Conservation (phyloP, 2,888 invertebrate genomes). For the Phyllotreta cruciferae region DNA sequence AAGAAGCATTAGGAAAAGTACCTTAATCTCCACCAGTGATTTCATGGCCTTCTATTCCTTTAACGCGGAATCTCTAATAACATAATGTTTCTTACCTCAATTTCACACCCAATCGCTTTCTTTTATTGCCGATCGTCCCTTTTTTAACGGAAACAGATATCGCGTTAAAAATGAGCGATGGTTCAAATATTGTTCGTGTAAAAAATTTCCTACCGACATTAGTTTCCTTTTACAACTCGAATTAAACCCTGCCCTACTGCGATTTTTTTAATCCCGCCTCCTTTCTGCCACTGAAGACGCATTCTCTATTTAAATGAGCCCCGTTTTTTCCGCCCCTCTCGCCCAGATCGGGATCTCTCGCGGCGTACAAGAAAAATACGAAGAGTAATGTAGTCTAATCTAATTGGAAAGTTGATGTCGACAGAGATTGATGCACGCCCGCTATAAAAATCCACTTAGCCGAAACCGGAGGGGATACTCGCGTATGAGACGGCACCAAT, state of each 20-base stretch:
- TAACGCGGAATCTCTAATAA: slow-evolving; percentile 36
- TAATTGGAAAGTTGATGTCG: slow-evolving; percentile 42
- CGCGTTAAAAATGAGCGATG: neutral
- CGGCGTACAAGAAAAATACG: slow-evolving; percentile 40
- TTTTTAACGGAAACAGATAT: neutral
- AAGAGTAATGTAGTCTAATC: slow-evolving; percentile 44
- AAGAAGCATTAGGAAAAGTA: slow-evolving; percentile 40
- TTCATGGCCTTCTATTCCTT: slow-evolving; percentile 39
- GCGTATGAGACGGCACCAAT: slow-evolving; percentile 5
- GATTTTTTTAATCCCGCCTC: slow-evolving; percentile 13
- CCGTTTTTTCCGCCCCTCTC: slow-evolving; percentile 26
- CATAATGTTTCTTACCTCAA: slow-evolving; percentile 33
- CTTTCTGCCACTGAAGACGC: slow-evolving; percentile 33
- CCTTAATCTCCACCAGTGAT: slow-evolving; percentile 42
- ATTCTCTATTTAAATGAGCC: slow-evolving; percentile 40
- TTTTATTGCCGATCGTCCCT: slow-evolving; percentile 21
- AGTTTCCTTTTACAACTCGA: slow-evolving; percentile 10
- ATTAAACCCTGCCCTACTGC: slow-evolving; percentile 22
- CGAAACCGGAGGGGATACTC: slow-evolving; percentile 30
- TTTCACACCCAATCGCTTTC: slow-evolving; percentile 35
- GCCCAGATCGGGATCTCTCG: slow-evolving; percentile 28
- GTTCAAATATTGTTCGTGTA: neutral
- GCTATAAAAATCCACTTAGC: slow-evolving; percentile 44
- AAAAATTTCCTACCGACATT: neutral
- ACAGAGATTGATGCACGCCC: slow-evolving; percentile 43